phyloP scores from a whole-genome alignment of 1,140 invertebrate species.

The Pemphigus obesinymphae region DNA sequence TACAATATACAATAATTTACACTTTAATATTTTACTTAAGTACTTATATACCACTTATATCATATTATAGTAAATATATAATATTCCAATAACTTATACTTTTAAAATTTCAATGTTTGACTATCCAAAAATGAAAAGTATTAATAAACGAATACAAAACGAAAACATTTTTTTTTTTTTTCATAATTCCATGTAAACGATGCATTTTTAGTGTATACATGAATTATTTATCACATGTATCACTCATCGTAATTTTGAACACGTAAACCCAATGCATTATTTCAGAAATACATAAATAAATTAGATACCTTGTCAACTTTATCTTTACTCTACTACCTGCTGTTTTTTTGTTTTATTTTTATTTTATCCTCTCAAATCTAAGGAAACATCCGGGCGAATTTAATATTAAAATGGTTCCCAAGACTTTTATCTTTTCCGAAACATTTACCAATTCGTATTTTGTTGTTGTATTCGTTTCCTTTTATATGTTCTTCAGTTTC shows the following conservation, averaged over 20 bases:
- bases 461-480: neutral
- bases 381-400: neutral
- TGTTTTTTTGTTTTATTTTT: neutral
- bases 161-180: too few relatives aligned
- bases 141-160: too few relatives aligned
- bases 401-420: neutral
- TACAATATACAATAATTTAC: too few relatives aligned
- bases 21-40: too few relatives aligned
- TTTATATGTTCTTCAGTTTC: too few relatives aligned
- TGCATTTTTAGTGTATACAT: neutral
- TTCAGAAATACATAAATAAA: neutral
- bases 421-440: neutral
- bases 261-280: neutral
- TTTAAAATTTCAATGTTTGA: too few relatives aligned
- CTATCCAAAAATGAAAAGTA: too few relatives aligned
- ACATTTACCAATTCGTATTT: neutral
- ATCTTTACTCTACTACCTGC: neutral
- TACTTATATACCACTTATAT: too few relatives aligned
- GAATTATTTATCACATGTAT: neutral
- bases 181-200: too few relatives aligned
- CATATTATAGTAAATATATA: too few relatives aligned
- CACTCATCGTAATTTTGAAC: neutral
- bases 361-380: neutral
- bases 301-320: neutral
- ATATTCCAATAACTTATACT: too few relatives aligned